Evolutionary conservation across 2,113 vertebrate genomes (phyloP), one percentile per base, ranked within the genome.

Genomic region (Microcebus lehilahytsara): DNA sequence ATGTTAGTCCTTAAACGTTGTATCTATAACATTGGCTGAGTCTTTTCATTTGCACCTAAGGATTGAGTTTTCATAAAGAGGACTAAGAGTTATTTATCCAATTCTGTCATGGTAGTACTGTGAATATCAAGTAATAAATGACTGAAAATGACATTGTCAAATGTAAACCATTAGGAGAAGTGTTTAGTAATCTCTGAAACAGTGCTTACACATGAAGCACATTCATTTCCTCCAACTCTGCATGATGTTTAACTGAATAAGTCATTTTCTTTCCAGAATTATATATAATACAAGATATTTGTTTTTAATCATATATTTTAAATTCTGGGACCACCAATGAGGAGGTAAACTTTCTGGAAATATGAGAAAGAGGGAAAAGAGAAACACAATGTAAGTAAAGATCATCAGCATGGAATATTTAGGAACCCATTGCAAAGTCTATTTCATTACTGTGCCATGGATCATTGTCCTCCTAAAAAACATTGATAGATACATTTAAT

Each of bases 401-500:
- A 69, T 40, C 3, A 12, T 42, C 34, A 78, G 5, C 11, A 1
- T 11, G 56, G 22, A 46, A 51, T 78, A 83, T 66, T 93, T 94
- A 66, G 67, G 71, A 84, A 81, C 46, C 25, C 32, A 10, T 1
- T 56, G 40, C 53, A 69, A 89, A 83, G 40, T 46, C n/a, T n/a
- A 16, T 56, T 95, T 78, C 22, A 60, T 93, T 67, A 37, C 67
- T 89, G 25, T 46, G 14, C 34, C 66, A 80, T 97, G 84, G 92
- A 85, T 95, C 92, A 96, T 75, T 66, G 62, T 86, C 51, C 5
- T 93, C 62, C 84, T 83, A 89, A 71, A 89, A 94, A 97, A 79
- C 46, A 93, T 25, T 64, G 64, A 93, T 79, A 89, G 91, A 87
- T 74, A 83, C 42, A 92, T 92, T 95, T 91, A 97, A 95, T 78